Conservation (phyloP, 2,888 invertebrate genomes). For the Ophion slaviceki region DNA sequence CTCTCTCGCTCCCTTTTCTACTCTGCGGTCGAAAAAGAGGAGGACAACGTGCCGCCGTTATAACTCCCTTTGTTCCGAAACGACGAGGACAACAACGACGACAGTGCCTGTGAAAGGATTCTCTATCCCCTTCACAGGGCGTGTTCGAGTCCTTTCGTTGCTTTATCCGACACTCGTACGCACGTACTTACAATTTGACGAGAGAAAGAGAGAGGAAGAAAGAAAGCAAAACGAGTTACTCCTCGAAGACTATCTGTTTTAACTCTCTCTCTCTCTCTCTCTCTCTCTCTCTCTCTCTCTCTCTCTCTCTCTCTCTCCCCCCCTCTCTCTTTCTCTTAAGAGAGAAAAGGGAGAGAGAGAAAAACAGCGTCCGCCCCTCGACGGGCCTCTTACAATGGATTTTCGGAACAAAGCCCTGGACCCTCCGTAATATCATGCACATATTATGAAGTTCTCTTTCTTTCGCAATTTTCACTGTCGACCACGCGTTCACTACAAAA, state of each 20-base stretch:
- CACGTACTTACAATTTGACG: background rate
- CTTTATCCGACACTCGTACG: conserved; percentile 38
- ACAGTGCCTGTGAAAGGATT: conserved; percentile 12
- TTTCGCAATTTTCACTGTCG: too few relatives aligned
- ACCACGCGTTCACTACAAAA: too few relatives aligned
- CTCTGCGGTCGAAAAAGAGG: background rate
- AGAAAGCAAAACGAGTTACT: conserved; percentile 41
- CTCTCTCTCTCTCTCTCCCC: background rate
- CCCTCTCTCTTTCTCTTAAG: too few relatives aligned
- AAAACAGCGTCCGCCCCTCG: background rate
- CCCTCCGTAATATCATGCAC: background rate
- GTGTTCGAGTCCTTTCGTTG: conserved; percentile 11
- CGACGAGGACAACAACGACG: conserved; percentile 26
- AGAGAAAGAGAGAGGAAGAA: background rate
- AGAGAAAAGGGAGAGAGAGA: background rate
- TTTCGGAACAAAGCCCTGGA: too few relatives aligned
- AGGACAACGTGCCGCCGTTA: conserved; percentile 50
- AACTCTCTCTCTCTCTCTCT: conserved; percentile 17
- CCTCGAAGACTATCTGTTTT: too few relatives aligned
- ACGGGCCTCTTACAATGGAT: background rate
- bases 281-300: conserved; percentile 2
- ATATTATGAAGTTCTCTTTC: too few relatives aligned
- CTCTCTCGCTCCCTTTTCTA: background rate
- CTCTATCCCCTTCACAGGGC: background rate
- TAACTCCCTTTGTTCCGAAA: conserved; percentile 63